Evolutionary conservation across 2,113 vertebrate genomes (phyloP).

Genomic region (Terrapene triunguis): DNA sequence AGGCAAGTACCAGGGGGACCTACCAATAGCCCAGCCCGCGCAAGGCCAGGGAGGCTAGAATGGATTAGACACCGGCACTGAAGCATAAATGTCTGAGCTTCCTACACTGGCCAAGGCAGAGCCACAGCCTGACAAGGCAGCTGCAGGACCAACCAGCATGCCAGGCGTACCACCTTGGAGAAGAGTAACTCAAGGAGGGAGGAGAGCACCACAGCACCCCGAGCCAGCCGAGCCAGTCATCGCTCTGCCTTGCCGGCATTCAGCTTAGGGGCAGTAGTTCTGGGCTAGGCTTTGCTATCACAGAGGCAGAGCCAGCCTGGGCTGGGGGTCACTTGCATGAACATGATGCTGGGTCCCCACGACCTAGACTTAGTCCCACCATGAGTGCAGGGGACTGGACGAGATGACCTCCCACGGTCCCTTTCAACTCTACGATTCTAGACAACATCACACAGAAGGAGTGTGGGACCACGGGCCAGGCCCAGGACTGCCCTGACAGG

Average conservation of each 20-base stretch:
- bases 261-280: not conserved
- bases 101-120: not conserved
- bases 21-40: not conserved
- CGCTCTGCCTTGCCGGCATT: not conserved
- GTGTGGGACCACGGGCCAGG: not conserved
- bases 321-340: not conserved
- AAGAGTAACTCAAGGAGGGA: not conserved
- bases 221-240: accelerated
- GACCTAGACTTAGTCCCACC: too few species aligned
- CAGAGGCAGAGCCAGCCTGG: too few species aligned
- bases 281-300: not conserved
- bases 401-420: too few species aligned
- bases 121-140: not conserved
- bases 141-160: not conserved
- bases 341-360: not conserved
- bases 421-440: too few species aligned
- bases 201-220: not conserved
- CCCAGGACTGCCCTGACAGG: not conserved
- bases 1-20: not conserved
- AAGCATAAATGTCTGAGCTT: not conserved
- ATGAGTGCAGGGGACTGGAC: too few species aligned
- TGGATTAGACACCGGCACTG: not conserved
- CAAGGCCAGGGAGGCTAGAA: not conserved
- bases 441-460: not conserved
- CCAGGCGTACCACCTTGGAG: accelerated